Percentiles rank a stretch among this genome's conserved stretches.
These are phyloP conservation scores for Hystrix brachyura DNA, from an alignment of 2,113 vertebrate species.

Conservation along the genomic window DNA sequence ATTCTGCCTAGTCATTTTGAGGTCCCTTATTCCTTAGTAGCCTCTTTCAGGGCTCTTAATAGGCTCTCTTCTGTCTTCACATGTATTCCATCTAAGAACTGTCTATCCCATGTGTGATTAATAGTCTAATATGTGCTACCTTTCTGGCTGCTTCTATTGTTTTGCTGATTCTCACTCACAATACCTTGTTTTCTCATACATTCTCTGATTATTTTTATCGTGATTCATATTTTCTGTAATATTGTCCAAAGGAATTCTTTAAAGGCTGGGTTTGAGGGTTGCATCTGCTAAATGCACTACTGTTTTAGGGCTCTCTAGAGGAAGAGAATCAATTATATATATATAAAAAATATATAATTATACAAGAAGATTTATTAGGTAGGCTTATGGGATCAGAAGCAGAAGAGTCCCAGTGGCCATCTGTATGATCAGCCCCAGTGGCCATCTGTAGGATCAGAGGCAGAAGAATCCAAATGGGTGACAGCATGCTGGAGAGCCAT, in stretches of 20 bases:
- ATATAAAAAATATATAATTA: neutral
- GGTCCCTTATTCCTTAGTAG: neutral
- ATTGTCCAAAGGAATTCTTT: neutral
- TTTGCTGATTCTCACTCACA: neutral
- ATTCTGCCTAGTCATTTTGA: neutral
- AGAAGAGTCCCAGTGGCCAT: neutral
- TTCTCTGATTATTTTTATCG: neutral
- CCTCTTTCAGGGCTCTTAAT: neutral
- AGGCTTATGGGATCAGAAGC: neutral
- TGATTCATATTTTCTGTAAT: neutral
- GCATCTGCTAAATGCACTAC: neutral
- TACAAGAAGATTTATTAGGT: neutral
- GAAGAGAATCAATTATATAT: neutral
- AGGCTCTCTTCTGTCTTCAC: conserved; percentile 19
- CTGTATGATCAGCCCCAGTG: neutral
- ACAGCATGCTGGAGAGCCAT: too few species aligned
- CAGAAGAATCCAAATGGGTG: neutral
- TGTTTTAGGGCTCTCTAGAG: neutral
- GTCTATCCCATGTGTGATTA: neutral
- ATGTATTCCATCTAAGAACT: neutral
- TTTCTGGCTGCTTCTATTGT: neutral
- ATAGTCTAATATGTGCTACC: neutral
- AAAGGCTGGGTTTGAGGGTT: neutral
- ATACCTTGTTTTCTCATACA: neutral
- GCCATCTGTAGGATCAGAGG: too few species aligned